Conservation (phyloP, 2,888 invertebrate genomes). For the Ptilodon capucinus region DNA sequence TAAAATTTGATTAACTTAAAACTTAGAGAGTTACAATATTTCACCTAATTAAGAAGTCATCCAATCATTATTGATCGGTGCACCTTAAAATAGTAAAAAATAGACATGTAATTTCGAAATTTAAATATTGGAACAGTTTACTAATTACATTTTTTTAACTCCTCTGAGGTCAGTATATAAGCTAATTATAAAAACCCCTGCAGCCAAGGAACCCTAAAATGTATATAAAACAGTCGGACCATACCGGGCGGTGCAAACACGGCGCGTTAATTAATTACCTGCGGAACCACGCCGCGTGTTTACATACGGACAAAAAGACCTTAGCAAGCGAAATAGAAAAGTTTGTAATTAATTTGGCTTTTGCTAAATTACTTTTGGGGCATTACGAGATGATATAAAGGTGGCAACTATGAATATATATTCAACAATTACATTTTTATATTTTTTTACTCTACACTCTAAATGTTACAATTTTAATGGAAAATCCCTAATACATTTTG, state of each 20-base stretch:
- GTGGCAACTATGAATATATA: too few species aligned
- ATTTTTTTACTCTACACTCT: not conserved
- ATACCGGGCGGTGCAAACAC: slow-evolving; percentile 31
- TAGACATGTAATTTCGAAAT: too few species aligned
- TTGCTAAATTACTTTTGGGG: not conserved
- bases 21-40: too few species aligned
- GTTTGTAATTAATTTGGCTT: slow-evolving; percentile 1
- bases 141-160: too few species aligned
- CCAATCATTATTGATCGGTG: too few species aligned
- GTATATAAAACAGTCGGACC: slow-evolving; percentile 22
- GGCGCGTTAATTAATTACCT: slow-evolving; percentile 39
- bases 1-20: too few species aligned
- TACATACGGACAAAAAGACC: slow-evolving; percentile 35
- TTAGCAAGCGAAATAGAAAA: not conserved
- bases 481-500: too few species aligned
- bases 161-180: not conserved
- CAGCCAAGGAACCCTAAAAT: slow-evolving; percentile 24
- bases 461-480: too few species aligned
- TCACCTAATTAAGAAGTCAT: too few species aligned
- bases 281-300: slow-evolving; percentile 29
- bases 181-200: slow-evolving; percentile 17
- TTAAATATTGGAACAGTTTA: too few species aligned
- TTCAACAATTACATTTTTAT: not conserved
- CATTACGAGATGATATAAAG: not conserved
- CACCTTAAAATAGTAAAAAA: too few species aligned